Evolutionary conservation across 1,140 invertebrate genomes (phyloP).

Genomic region (Tenebrio molitor): DNA sequence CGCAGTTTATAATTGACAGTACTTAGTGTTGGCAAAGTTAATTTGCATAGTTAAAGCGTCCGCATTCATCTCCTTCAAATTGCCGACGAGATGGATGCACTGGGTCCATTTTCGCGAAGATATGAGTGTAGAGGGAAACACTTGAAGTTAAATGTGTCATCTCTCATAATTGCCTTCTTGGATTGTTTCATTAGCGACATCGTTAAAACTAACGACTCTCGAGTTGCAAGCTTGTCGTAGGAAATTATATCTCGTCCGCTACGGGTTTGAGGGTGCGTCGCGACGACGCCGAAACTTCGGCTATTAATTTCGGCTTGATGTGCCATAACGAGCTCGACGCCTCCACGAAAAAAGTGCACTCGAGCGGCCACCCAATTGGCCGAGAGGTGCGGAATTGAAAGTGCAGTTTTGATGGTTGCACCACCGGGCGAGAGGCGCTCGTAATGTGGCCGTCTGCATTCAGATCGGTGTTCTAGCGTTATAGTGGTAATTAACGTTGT

Average conservation of each 20-base stretch:
- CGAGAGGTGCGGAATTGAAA: too few species aligned
- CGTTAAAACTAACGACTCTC: constrained; percentile 64
- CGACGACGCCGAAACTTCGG: neutral
- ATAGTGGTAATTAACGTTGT: constrained; percentile 59
- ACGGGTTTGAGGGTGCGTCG: constrained; percentile 33
- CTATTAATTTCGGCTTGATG: constrained; percentile 13
- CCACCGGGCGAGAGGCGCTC: too few species aligned
- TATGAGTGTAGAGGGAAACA: constrained; percentile 55
- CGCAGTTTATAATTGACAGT: constrained; percentile 40
- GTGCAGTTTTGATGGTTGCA: too few species aligned
- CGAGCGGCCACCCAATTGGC: too few species aligned
- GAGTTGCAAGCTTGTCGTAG: constrained; percentile 53
- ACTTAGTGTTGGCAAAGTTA: constrained; percentile 39
- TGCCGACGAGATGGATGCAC: constrained; percentile 46
- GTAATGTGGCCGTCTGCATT: constrained; percentile 50
- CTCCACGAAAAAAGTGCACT: too few species aligned
- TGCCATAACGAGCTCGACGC: neutral
- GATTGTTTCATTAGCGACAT: constrained; percentile 65
- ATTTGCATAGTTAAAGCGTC: constrained; percentile 39
- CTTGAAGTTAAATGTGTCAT: constrained; percentile 60
- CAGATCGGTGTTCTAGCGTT: constrained; percentile 56
- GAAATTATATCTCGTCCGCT: constrained; percentile 55
- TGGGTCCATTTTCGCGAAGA: constrained; percentile 50
- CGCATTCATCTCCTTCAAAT: constrained; percentile 40
- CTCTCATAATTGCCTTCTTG: constrained; percentile 63